Evolutionary conservation across 1,140 invertebrate species (phyloP), one percentile per base, ranked within the genome.

Genomic region (Drosophila mojavensis): DNA sequence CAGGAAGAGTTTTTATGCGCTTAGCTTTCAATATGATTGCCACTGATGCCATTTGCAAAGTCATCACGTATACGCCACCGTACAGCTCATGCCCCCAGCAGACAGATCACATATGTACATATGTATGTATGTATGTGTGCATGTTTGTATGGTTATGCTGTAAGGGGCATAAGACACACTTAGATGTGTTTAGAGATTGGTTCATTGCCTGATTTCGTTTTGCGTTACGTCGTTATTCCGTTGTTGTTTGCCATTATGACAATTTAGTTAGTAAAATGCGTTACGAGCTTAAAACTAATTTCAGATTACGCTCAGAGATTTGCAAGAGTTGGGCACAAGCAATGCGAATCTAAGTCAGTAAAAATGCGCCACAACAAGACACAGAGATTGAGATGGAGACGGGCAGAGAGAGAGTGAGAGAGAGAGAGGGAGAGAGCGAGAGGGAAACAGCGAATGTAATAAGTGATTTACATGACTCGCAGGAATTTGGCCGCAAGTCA

Each of bases 181-280:
- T 62, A 64, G 71, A 69, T 77, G 69, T 68, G 75, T 68, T 82
- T 69, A 66, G 67, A 79, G 67, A 79, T 79, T 82, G 70, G 53
- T 68, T 59, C 60, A 64, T 66, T 68, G 60, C 61, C 61, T 74
- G 75, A 81, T 80, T 85, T 81, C 78, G 48, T 88, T 86, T 73
- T 76, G 62, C 71, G 63, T 76, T 68, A 59, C 50, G 56, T 78
- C 83, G 89, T 88, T 89, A 88, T 88, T 84, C 75, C 84, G 78
- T 90, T 89, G 81, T 84, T 89, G 90, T 90, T 84, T 84, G 85
- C 85, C 81, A 89, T 89, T 89, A 89, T 89, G 84, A 90, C 85
- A 89, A 89, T 89, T 90, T 85, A 83, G 84, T 89, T 83, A 84
- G 77, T 83, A 74, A 88, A 88, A 84, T 83, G 70, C 74, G 85